A percentile compares a stretch with the other conserved stretches of the same genome.
Evolutionary conservation across 2,888 invertebrate species (phyloP).

Genomic region (Cataglyphis cursor): DNA sequence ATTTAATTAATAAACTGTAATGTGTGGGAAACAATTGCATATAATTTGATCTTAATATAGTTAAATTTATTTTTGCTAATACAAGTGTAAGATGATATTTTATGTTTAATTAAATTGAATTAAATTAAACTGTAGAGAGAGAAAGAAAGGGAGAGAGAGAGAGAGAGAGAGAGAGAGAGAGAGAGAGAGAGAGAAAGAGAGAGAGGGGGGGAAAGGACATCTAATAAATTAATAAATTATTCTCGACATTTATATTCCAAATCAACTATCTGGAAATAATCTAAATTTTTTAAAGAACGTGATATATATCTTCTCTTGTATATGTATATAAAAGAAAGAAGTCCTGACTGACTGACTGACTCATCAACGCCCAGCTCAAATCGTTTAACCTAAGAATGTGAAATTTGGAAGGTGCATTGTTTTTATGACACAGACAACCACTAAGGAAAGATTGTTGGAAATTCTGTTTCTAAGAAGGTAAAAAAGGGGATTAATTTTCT

Average conservation of each 20-base stretch:
- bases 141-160: neutral
- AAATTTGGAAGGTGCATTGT: too few species aligned
- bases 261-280: neutral
- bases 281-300: neutral
- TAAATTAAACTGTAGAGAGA: neutral
- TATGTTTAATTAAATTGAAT: neutral
- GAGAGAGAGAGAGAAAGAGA: too few species aligned
- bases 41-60: neutral
- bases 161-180: too few species aligned
- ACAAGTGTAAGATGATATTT: neutral
- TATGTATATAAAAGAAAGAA: too few species aligned
- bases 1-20: conserved; percentile 9
- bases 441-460: too few species aligned
- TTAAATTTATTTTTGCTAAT: neutral
- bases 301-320: neutral
- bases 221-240: neutral
- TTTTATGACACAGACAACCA: too few species aligned
- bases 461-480: too few species aligned
- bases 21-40: neutral
- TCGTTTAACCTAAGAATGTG: too few species aligned
- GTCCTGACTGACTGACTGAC: too few species aligned
- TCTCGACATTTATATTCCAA: neutral
- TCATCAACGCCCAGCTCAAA: too few species aligned
- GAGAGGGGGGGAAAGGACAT: too few species aligned
- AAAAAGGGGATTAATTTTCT: too few species aligned